phyloP scores from a whole-genome alignment of 2,113 vertebrate species.

The Macrotis lagotis region DNA sequence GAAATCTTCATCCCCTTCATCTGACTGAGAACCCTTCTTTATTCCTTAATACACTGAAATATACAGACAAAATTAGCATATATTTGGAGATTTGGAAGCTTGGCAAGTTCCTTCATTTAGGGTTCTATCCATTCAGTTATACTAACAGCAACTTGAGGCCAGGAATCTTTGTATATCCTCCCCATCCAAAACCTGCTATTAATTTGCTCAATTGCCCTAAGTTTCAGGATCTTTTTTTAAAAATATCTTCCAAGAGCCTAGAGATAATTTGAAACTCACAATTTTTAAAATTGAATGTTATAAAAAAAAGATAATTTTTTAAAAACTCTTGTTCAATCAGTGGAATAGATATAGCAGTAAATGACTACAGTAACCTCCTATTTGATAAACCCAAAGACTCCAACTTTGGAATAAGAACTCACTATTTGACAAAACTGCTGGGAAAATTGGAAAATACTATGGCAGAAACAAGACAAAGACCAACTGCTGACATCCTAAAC shows the following conservation, averaged over 20 bases:
- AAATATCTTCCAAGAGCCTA: neutral
- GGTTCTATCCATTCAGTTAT: neutral
- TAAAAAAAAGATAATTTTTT: neutral
- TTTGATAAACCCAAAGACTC: too few species aligned
- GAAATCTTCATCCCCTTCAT: neutral
- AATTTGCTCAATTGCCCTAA: neutral
- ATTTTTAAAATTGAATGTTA: neutral
- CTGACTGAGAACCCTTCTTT: neutral
- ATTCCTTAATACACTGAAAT: neutral
- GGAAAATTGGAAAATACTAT: too few species aligned
- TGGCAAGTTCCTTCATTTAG: neutral
- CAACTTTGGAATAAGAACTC: too few species aligned
- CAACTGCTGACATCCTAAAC: too few species aligned
- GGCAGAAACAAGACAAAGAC: too few species aligned
- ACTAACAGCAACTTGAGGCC: neutral
- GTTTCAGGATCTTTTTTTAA: neutral
- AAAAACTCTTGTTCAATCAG: too few species aligned
- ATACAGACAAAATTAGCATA: neutral
- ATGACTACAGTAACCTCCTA: too few species aligned
- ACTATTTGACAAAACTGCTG: too few species aligned
- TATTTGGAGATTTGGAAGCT: neutral
- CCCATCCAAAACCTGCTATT: neutral
- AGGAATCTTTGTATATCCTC: neutral
- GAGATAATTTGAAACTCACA: neutral
- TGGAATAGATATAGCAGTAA: too few species aligned